Evolutionary conservation across 1,140 invertebrate species (phyloP).

Genomic region (Geopemphigus sp.): DNA sequence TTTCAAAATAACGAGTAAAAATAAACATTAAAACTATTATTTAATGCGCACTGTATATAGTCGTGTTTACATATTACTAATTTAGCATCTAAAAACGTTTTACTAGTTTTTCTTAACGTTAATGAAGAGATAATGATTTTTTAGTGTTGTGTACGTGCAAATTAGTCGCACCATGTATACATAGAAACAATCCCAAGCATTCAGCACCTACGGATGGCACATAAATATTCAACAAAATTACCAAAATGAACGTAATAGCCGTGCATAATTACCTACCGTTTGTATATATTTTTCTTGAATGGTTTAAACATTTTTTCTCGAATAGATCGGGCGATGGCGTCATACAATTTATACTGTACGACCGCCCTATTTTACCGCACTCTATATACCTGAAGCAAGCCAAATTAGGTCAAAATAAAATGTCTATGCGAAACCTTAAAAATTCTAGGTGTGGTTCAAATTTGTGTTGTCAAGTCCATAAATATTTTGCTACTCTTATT

Average conservation of each 20-base stretch:
- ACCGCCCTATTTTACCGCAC: neutral
- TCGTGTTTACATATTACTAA: neutral
- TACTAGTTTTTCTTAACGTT: neutral
- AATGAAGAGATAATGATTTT: constrained; percentile 19
- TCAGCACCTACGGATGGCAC: neutral
- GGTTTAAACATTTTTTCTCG: neutral
- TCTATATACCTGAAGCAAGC: neutral
- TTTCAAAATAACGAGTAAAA: too few relatives aligned
- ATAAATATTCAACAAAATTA: constrained; percentile 22
- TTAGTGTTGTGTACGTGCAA: neutral
- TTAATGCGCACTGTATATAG: neutral
- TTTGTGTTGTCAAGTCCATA: neutral
- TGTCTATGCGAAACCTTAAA: neutral
- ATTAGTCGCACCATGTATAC: neutral
- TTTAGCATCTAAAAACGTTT: neutral
- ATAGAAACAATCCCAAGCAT: neutral
- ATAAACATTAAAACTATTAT: too few relatives aligned
- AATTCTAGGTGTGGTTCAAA: constrained; percentile 26
- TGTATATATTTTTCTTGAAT: neutral
- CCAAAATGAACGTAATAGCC: neutral
- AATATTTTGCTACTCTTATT: neutral
- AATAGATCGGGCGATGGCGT: neutral
- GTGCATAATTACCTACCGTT: neutral
- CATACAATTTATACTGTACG: neutral
- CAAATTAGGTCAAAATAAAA: constrained; percentile 25